Base-by-base conservation (phyloP, 2,797 vertebrate genomes). In the Clarias laeviceps region DNA sequence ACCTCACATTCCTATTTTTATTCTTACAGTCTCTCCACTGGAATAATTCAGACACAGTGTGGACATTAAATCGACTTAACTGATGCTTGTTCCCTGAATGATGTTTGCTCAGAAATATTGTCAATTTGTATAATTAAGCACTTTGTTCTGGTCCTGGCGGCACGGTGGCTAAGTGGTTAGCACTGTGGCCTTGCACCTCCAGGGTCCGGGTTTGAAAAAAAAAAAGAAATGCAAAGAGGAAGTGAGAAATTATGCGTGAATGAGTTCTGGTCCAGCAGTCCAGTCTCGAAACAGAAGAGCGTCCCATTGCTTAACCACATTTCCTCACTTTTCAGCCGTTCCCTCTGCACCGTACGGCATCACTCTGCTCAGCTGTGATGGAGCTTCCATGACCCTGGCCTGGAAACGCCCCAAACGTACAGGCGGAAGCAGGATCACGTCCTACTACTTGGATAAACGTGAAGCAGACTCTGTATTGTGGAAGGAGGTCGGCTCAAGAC, bases 341-440 rank as follows among this genome's bases (percentile, higher is more conserved):
- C 98, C 98, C 0, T 97, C 97, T 2, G 89, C 96, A 50, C 97
- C 98, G 6, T 96, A 95, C 0, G 97, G 96, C 86, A 96, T 99
- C 90, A 96, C 96, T 15, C 91, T 99, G 88, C 94, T 99, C 86
- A 97, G 92, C 91, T 97, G 96, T 3, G 95, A 98, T 24, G 97
- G 97, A 66, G 91, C 95, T 57, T 96, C 97, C 85, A 98, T 99
- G 93, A 98, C 96, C 1, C 54, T 99, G 88, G 96, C 97, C 84
- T 99, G 98, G 98, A 99, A 96, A 92, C 93, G 93, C 32, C 98
- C 98, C 24, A 96, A 93, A 69, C 95, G 94, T 92, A 96, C 96
- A 0, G 98, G 98, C 0, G 98, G 98, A 86, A 94, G 97, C 18
- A 94, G 94, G 89, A 88, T 99, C 91, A 96, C 93, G 6, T 97